Conservation (phyloP, 1,140 invertebrate genomes). For the Cephus cinctus region DNA sequence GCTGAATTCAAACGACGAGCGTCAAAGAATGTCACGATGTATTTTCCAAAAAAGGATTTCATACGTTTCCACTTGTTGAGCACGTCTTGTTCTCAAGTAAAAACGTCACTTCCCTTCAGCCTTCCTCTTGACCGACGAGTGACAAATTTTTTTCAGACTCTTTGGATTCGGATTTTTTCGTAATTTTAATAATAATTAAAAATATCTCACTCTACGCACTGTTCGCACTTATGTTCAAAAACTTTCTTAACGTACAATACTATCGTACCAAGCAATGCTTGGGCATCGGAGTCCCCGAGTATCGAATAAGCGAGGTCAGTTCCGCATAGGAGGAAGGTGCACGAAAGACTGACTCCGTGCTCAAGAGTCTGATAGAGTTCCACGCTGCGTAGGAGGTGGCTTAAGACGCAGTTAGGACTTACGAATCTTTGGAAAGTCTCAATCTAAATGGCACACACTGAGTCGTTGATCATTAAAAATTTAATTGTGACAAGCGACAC, state of each 20-base stretch:
- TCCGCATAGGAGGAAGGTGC: slow-evolving; percentile 33
- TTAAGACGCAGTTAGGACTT: slow-evolving; percentile 1
- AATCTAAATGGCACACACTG: too few relatives aligned
- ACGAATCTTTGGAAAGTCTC: too few relatives aligned
- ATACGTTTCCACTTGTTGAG: neutral
- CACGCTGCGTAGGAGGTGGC: neutral
- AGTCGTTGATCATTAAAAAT: too few relatives aligned
- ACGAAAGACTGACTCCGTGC: slow-evolving; percentile 28
- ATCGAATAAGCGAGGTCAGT: slow-evolving; percentile 26
- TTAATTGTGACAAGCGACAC: too few relatives aligned
- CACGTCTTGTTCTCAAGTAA: neutral
- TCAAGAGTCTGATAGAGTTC: neutral
- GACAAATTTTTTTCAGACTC: too few relatives aligned
- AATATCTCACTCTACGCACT: neutral
- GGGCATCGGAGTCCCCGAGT: neutral
- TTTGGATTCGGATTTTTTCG: neutral
- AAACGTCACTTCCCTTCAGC: neutral
- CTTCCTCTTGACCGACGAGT: neutral
- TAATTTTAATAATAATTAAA: neutral
- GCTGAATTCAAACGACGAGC: too few relatives aligned
- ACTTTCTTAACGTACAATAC: neutral
- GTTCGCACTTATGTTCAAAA: neutral
- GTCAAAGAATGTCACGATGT: too few relatives aligned
- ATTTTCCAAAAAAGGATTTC: too few relatives aligned
- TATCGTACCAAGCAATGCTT: too few relatives aligned